phyloP scores from a whole-genome alignment of 2,797 vertebrate species.

The Serranus cabrilla region DNA sequence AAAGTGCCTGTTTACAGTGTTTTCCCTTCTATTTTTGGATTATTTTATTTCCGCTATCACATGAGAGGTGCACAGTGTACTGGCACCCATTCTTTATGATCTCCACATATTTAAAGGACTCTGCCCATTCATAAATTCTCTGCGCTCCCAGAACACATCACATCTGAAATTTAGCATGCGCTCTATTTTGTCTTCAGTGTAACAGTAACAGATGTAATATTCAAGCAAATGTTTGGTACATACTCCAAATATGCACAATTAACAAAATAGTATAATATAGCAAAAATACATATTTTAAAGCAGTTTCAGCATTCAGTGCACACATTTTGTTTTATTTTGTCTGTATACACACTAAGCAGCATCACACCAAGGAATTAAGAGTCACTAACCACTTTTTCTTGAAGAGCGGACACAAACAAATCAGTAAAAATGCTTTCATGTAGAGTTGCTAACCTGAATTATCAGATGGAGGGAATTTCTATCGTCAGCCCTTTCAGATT shows the following conservation, averaged over 20 bases:
- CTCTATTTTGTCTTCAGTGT: no score
- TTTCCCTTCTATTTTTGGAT: not conserved
- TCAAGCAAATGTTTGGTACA: not conserved
- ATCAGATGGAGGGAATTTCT: not conserved
- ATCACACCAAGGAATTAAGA: no score
- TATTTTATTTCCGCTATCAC: conserved; percentile 5
- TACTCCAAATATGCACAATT: no score
- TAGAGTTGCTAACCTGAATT: not conserved
- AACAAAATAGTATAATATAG: no score
- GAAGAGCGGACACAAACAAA: not conserved
- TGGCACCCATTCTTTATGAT: conserved; percentile 31
- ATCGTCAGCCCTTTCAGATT: no score
- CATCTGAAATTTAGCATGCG: no score
- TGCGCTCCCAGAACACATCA: no score
- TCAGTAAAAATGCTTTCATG: not conserved
- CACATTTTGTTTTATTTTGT: no score
- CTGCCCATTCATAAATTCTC: conserved; percentile 9
- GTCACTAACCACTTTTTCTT: not conserved
- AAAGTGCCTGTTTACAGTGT: not conserved
- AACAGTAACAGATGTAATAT: not conserved
- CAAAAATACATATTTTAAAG: no score
- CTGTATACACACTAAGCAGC: no score
- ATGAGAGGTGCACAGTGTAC: not conserved
- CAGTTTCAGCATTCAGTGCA: no score
- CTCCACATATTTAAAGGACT: not conserved